Conservation (phyloP, 2,888 invertebrate species). For the Euplexia lucipara region DNA sequence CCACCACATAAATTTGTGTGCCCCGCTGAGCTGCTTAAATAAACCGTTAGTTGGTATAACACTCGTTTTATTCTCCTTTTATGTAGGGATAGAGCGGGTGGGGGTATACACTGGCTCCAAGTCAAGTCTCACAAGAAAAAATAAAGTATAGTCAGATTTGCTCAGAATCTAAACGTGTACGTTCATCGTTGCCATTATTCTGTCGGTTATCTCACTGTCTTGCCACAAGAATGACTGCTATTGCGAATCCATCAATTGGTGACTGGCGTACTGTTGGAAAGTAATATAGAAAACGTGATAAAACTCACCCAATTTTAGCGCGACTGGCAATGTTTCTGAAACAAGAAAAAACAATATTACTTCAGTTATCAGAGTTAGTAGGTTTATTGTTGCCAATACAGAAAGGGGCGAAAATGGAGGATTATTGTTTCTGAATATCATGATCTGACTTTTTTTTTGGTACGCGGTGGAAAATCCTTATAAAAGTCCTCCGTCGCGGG, state of each 20-base stretch:
- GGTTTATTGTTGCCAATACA: not conserved
- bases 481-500: too few relatives aligned
- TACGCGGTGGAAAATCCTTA: too few relatives aligned
- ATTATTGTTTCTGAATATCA: not conserved
- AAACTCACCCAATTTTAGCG: constrained; percentile 54
- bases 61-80: too few relatives aligned
- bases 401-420: not conserved
- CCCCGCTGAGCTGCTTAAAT: too few relatives aligned
- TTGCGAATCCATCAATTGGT: constrained; percentile 7
- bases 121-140: too few relatives aligned
- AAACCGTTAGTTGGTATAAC: too few relatives aligned
- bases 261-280: not conserved
- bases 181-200: not conserved
- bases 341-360: constrained; percentile 38
- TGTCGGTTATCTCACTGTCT: not conserved
- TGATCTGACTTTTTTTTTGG: not conserved
- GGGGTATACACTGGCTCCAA: too few relatives aligned
- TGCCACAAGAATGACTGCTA: constrained; percentile 15
- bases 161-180: too few relatives aligned
- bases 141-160: too few relatives aligned
- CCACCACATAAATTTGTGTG: too few relatives aligned
- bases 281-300: not conserved
- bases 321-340: constrained; percentile 44
- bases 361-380: not conserved
- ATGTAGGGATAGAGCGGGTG: too few relatives aligned